These are phyloP conservation scores for Macrosteles quadrilineatus DNA, from an alignment of 1,140 invertebrate species.

Conservation along the genomic window DNA sequence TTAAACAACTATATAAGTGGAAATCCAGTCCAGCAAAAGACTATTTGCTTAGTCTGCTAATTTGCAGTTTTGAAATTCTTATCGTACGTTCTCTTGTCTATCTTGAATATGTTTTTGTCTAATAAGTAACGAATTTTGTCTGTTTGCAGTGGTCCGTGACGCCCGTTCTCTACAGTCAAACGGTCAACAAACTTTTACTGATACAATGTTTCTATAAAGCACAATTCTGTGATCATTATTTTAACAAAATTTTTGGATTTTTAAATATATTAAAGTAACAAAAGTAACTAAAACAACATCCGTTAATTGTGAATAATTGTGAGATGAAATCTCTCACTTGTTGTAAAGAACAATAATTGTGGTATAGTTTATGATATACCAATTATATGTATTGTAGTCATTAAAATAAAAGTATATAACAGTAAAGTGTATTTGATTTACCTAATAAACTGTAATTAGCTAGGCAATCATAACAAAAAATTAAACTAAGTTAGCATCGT, in stretches of 20 bases:
- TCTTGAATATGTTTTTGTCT: not conserved
- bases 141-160: not conserved
- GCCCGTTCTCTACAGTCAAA: not conserved
- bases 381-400: conserved; percentile 15
- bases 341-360: conserved; percentile 15
- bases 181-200: not conserved
- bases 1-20: no score
- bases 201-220: not conserved
- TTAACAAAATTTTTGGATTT: not conserved
- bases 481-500: no score
- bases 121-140: no score
- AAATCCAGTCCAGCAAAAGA: no score
- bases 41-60: not conserved
- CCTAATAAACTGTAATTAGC: no score
- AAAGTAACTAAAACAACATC: no score
- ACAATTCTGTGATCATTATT: conserved; percentile 5
- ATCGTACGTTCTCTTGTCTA: not conserved
- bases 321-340: not conserved
- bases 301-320: not conserved
- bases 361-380: not conserved
- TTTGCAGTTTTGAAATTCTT: not conserved
- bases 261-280: no score
- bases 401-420: conserved; percentile 10
- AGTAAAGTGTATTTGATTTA: not conserved
- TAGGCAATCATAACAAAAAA: no score